Percentiles rank a stretch among this genome's conserved stretches.
Evolutionary conservation across 1,140 invertebrate species (phyloP).

Genomic region (Nebria ingens): DNA sequence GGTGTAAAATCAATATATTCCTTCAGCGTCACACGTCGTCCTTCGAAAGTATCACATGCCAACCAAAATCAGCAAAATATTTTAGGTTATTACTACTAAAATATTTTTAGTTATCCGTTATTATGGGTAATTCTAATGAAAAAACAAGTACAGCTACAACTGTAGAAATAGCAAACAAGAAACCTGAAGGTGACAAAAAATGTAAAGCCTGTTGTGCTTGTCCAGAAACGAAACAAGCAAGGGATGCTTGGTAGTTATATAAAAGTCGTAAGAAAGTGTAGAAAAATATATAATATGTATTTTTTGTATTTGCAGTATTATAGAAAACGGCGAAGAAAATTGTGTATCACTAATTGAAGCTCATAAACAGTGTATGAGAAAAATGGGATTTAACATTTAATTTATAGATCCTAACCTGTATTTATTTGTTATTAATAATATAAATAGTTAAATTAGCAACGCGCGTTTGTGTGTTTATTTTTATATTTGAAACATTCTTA

Average conservation of each 20-base stretch:
- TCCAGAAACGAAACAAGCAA: slow-evolving; percentile 85
- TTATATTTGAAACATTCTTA: not conserved
- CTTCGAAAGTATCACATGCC: not conserved
- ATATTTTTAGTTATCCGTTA: too few species aligned
- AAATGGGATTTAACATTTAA: slow-evolving; percentile 91
- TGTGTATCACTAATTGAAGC: slow-evolving; percentile 86
- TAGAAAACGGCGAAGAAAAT: slow-evolving; percentile 87
- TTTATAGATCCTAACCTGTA: slow-evolving; percentile 1
- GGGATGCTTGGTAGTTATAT: slow-evolving; percentile 76
- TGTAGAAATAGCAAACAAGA: not conserved
- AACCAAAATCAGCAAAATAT: too few species aligned
- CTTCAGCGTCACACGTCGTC: not conserved
- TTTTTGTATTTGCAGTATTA: slow-evolving; percentile 61
- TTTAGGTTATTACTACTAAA: too few species aligned
- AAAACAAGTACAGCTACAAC: not conserved
- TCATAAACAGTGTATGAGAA: slow-evolving; percentile 93
- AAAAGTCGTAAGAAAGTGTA: slow-evolving; percentile 12
- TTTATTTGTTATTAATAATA: slow-evolving; percentile 8
- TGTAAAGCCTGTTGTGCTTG: slow-evolving; percentile 95
- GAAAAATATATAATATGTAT: slow-evolving; percentile 9
- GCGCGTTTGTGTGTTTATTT: not conserved
- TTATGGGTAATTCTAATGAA: not conserved
- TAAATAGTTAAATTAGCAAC: not conserved
- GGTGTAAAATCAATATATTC: not conserved
- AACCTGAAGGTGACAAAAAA: slow-evolving; percentile 40